Base-by-base conservation (phyloP, 2,888 invertebrate genomes). In the Tuberolachnus salignus region DNA sequence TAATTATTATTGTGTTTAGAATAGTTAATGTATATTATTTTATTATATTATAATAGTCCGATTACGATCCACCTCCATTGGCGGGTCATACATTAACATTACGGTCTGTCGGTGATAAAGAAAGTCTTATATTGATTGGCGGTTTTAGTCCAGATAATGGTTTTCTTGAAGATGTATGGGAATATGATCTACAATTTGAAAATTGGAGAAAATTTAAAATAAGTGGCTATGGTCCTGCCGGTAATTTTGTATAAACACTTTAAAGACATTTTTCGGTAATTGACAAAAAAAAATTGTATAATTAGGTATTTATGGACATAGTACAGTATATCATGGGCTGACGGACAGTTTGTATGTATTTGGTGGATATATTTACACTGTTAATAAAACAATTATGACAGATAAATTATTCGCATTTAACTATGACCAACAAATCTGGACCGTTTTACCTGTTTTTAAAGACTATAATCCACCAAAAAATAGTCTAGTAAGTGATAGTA, bases 51-150 rank as follows among this genome's bases (percentile, higher is more conserved):
- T 11, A 23, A 11, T 49, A 82, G 82, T 74, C 78, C 51, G 51
- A 72, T 23, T 53, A 70, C 13, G 81, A 74, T 59, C 91, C 91
- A 0, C 92, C 94, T 0, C 88, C 93, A 0, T 86, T 96, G n/a
- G 94, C 95, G 0, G 97, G 97, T 0, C 96, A 97, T 84, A 94
- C 95, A 0, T 86, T 98, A 80, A 96, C 95, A 0, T 88, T 93
- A 69, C 90, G 93, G 71, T 89, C 91, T 81, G 91, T 90, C 84
- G 89, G 89, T 80, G 91, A 91, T 80, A 34, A 82, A 82, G 91
- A 94, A 84, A 92, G 91, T 81, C 87, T 97, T 70, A 88, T 97
- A 74, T 86, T 97, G 14, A 91, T 97, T 81, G 97, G 97, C 9
- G 97, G 97, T 1, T 92, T 94, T 82, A 92, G 92, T 16, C 89